phyloP scores from a whole-genome alignment of 2,113 vertebrate genomes.

The Bubo scandiacus region DNA sequence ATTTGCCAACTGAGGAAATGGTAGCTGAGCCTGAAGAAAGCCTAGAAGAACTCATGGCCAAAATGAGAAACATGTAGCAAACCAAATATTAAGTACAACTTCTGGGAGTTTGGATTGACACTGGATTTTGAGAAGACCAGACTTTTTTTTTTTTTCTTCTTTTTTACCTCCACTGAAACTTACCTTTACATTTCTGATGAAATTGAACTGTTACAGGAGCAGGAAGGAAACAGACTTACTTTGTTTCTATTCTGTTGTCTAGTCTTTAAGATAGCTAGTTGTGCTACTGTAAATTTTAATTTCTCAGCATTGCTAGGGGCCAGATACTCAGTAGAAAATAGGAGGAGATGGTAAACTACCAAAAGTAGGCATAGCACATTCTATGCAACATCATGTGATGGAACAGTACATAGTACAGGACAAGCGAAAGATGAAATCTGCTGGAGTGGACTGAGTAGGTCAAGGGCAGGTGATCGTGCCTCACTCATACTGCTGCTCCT shows the following conservation, averaged over 20 bases:
- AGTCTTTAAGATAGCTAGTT: not conserved
- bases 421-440: not conserved
- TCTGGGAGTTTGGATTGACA: not conserved
- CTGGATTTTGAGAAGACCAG: not conserved
- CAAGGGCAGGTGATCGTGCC: not conserved
- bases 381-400: no score
- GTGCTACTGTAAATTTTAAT: not conserved
- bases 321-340: not conserved
- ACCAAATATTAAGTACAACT: not conserved
- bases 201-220: not conserved
- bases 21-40: constrained; percentile 88
- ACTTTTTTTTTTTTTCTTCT: no score
- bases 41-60: constrained; percentile 94
- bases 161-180: not conserved
- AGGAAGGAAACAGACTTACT: not conserved
- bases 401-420: not conserved
- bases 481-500: not conserved
- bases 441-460: not conserved
- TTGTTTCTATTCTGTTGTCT: not conserved
- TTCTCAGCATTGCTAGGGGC: not conserved
- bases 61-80: constrained; percentile 88
- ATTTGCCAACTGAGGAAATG: constrained; percentile 55
- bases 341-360: not conserved
- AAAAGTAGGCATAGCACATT: not conserved
- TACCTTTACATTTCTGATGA: not conserved